These are phyloP conservation scores for Drosophila navojoa DNA, from an alignment of 1,140 invertebrate genomes.

Conservation along the genomic window DNA sequence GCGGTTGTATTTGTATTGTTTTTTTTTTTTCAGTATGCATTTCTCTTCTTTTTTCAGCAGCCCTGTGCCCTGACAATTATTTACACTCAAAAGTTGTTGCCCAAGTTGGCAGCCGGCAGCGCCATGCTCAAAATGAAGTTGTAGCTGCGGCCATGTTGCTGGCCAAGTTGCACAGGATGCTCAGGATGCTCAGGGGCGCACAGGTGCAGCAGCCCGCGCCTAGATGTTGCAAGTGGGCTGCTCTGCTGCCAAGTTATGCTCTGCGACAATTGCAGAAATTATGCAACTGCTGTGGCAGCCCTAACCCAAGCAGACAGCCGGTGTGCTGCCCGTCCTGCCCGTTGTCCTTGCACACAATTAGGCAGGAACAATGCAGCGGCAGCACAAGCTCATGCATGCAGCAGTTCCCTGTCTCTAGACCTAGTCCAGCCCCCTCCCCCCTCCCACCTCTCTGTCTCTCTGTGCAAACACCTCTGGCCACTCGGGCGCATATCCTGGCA, in stretches of 20 bases:
- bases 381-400: conserved; percentile 51
- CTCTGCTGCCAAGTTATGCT: conserved; percentile 36
- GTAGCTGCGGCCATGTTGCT: conserved; percentile 32
- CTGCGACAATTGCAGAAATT: conserved; percentile 60
- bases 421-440: too few relatives aligned
- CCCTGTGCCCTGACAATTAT: conserved; percentile 67
- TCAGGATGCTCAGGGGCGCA: too few relatives aligned
- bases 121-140: conserved; percentile 62
- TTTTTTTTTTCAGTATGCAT: background rate
- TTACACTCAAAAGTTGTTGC: conserved; percentile 77
- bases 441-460: background rate
- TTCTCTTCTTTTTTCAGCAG: conserved; percentile 15
- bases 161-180: conserved; percentile 20
- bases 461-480: conserved; percentile 11
- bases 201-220: conserved; percentile 15
- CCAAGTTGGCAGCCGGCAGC: conserved; percentile 59
- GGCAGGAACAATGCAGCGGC: conserved; percentile 71
- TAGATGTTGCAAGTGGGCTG: background rate
- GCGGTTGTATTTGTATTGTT: conserved; percentile 62
- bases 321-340: background rate
- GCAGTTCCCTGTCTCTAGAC: conserved; percentile 18
- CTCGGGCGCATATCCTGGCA: conserved; percentile 44
- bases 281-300: conserved; percentile 63
- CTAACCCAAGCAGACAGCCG: conserved; percentile 14
- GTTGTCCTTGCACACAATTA: conserved; percentile 79